Base-by-base conservation (phyloP, 2,888 invertebrate species). In the Latrodectus elegans region DNA sequence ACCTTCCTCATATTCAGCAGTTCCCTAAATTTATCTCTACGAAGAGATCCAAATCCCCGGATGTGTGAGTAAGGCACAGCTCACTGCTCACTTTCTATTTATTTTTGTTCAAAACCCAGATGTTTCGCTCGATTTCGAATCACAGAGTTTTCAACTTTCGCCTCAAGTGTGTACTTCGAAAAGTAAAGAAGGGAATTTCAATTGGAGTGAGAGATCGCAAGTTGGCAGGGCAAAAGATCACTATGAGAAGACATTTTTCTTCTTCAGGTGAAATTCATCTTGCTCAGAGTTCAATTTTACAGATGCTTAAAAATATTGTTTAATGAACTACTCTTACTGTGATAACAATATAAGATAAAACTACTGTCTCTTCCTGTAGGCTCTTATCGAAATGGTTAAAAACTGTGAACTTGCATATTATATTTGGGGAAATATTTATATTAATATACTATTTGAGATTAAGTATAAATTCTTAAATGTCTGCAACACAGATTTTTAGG, bases 101-200 rank as follows among this genome's bases (percentile, higher is more conserved):
- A 82, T 82, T 82, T 82, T 82, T 82, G 55, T 82, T 60, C 55
- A 8, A 75, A 77, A 53, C 84, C 73, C 84, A 67, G 72, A 84
- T 84, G 78, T 84, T 84, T 84, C 77, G 77, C 72, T 84, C 73
- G 77, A 84, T 84, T 84, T 84, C 84, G 65, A 84, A 77, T 78
- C 77, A 53, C 71, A 64, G 64, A 76, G 77, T 84, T 76, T 64
- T 53, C 65, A 49, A 77, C 71, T 78, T 74, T 71, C 77, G 65
- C 49, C 65, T 71, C 64, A 26, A 65, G 84, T 77, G 77, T 77
- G 53, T 72, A 77, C 77, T 77, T 72, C 72, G 55, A 8, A 55
- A 51, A 71, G 84, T 64, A 78, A 71, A 78, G 77, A 72, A 77
- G 64, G 77, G 84, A 84, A 84, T 84, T 77, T 71, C 64, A 84